Conservation (phyloP, 1,140 invertebrate genomes). For the Bombus superbus region DNA sequence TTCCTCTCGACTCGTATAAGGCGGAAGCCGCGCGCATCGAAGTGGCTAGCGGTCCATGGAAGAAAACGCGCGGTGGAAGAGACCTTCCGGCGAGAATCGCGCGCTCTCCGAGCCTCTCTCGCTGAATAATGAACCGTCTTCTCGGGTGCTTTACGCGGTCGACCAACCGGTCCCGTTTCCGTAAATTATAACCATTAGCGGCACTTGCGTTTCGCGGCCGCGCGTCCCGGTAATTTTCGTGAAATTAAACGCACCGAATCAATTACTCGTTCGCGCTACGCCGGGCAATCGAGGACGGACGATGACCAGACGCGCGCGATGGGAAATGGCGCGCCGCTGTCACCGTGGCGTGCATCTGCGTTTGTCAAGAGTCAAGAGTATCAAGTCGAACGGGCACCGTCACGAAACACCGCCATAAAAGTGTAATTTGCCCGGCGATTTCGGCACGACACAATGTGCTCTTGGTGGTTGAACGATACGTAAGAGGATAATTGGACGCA, state of each 20-base stretch:
- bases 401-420: slow-evolving; percentile 26
- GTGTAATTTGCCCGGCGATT: slow-evolving; percentile 32
- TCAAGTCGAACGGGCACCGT: not conserved
- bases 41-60: not conserved
- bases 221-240: slow-evolving; percentile 78
- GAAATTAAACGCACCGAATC: slow-evolving; percentile 82
- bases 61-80: slow-evolving; percentile 27
- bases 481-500: slow-evolving; percentile 24
- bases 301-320: slow-evolving; percentile 60
- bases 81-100: slow-evolving; percentile 37
- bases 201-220: slow-evolving; percentile 77
- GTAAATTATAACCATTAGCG: slow-evolving; percentile 81
- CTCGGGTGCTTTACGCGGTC: slow-evolving; percentile 74
- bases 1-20: not conserved
- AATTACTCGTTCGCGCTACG: slow-evolving; percentile 74
- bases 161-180: slow-evolving; percentile 76
- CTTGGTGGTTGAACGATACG: slow-evolving; percentile 4
- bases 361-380: slow-evolving; percentile 51
- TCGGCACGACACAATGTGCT: slow-evolving; percentile 23
- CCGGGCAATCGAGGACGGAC: slow-evolving; percentile 43
- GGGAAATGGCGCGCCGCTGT: slow-evolving; percentile 61
- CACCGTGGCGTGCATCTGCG: slow-evolving; percentile 56
- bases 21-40: slow-evolving; percentile 39
- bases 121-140: slow-evolving; percentile 76
- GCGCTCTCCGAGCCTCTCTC: not conserved